These are phyloP conservation scores for Parauchenoglanis punctatus DNA, from an alignment of 2,797 vertebrate genomes.

Conservation along the genomic window DNA sequence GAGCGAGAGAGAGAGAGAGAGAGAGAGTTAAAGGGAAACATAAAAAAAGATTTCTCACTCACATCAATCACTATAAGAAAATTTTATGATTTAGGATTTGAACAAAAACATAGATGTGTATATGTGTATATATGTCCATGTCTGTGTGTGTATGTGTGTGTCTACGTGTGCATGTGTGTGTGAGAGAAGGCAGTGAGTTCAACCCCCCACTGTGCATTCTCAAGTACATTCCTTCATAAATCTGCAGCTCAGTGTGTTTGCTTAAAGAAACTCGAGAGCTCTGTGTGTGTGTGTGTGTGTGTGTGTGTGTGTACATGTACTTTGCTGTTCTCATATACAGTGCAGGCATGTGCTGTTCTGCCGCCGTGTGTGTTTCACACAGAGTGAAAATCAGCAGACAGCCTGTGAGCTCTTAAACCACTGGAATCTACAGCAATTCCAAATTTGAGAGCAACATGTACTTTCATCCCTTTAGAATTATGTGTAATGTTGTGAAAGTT, in stretches of 20 bases:
- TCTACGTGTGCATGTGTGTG: slow-evolving; percentile 29
- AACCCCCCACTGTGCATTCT: slow-evolving; percentile 55
- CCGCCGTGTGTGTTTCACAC: neutral
- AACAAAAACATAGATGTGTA: neutral
- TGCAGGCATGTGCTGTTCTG: neutral
- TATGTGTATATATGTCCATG: neutral
- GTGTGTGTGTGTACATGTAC: slow-evolving; percentile 10
- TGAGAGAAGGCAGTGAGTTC: slow-evolving; percentile 58
- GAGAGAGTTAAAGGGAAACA: too few species aligned
- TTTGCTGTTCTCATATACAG: neutral
- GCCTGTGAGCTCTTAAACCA: neutral
- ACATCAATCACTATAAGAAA: neutral
- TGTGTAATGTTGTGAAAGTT: neutral
- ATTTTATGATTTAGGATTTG: neutral
- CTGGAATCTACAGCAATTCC: neutral
- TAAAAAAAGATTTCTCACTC: neutral
- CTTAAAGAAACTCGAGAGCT: slow-evolving; percentile 59
- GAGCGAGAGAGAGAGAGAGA: too few species aligned
- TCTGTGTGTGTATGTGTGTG: slow-evolving; percentile 23
- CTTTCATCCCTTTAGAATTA: neutral
- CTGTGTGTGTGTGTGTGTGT: slow-evolving; percentile 68
- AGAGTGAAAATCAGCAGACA: neutral
- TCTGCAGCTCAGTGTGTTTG: slow-evolving; percentile 60
- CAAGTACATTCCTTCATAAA: slow-evolving; percentile 77
- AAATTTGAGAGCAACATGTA: neutral